Percentiles rank a stretch among this genome's conserved stretches.
Conservation (phyloP, 2,888 invertebrate genomes). For the Brachylomia viminalis region DNA sequence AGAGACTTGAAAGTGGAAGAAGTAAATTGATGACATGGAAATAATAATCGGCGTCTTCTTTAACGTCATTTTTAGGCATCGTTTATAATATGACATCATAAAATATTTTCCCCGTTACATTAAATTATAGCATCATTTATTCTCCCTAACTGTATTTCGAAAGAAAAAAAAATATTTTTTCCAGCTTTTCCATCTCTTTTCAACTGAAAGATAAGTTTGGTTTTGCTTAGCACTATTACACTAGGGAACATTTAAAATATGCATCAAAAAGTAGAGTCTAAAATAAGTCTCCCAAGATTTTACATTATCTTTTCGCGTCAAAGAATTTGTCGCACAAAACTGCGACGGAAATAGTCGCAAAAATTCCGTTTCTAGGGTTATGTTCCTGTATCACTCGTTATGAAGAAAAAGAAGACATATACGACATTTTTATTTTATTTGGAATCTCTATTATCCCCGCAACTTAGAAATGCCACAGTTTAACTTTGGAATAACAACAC, state of each 20-base stretch:
- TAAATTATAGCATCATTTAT: not conserved
- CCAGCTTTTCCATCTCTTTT: not conserved
- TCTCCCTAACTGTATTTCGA: not conserved
- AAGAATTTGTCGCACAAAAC: conserved; percentile 30
- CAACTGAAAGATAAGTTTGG: not conserved
- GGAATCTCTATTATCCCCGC: not conserved
- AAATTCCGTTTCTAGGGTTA: not conserved
- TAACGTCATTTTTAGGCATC: not conserved
- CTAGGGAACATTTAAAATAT: not conserved
- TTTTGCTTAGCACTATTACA: not conserved
- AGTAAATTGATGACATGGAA: not conserved
- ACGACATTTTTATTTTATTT: not conserved
- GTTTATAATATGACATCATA: not conserved
- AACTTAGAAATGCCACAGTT: not conserved
- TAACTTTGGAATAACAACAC: not conserved
- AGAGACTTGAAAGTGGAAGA: conserved; percentile 19
- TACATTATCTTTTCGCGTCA: conserved; percentile 10
- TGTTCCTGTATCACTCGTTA: conserved; percentile 8
- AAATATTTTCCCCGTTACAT: not conserved
- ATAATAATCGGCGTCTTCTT: not conserved
- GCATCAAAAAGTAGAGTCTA: not conserved
- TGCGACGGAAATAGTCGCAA: conserved; percentile 27
- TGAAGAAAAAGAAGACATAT: not conserved
- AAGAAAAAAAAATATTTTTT: not conserved
- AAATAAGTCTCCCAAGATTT: conserved; percentile 9